Conservation (phyloP, 2,888 invertebrate species). For the Drosophila paranaensis region DNA sequence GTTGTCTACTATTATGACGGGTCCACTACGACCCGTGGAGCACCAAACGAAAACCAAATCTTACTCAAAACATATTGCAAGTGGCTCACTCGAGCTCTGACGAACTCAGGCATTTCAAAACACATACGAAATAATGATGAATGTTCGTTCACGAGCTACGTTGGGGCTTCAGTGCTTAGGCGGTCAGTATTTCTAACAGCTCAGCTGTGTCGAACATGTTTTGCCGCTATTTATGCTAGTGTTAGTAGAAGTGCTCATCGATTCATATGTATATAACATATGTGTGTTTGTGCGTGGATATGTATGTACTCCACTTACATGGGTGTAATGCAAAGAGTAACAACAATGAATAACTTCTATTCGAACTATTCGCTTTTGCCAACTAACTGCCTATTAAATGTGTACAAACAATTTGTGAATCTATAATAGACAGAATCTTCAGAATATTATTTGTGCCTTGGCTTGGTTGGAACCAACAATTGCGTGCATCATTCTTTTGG, state of each 20-base stretch:
- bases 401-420: not conserved
- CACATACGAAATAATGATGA: conserved; percentile 54
- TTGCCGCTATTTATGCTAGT: conserved; percentile 15
- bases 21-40: too few species aligned
- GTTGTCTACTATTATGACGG: too few species aligned
- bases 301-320: conserved; percentile 2
- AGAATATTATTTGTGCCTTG: not conserved
- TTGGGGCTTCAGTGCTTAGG: conserved; percentile 24
- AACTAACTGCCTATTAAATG: not conserved
- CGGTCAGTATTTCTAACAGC: conserved; percentile 27
- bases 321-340: too few species aligned
- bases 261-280: not conserved
- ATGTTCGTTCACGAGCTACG: conserved; percentile 47
- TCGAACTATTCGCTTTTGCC: conserved; percentile 2
- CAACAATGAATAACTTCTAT: conserved; percentile 16
- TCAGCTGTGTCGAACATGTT: conserved; percentile 51
- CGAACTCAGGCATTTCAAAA: conserved; percentile 12
- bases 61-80: conserved; percentile 53
- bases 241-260: not conserved
- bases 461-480: not conserved
- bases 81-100: conserved; percentile 18
- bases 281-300: not conserved
- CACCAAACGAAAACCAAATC: conserved; percentile 7
- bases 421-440: not conserved
- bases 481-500: not conserved